Percentiles rank a stretch among this genome's conserved stretches.
phyloP scores from a whole-genome alignment of 2,797 vertebrate species.

The Aldrovandia affinis region DNA sequence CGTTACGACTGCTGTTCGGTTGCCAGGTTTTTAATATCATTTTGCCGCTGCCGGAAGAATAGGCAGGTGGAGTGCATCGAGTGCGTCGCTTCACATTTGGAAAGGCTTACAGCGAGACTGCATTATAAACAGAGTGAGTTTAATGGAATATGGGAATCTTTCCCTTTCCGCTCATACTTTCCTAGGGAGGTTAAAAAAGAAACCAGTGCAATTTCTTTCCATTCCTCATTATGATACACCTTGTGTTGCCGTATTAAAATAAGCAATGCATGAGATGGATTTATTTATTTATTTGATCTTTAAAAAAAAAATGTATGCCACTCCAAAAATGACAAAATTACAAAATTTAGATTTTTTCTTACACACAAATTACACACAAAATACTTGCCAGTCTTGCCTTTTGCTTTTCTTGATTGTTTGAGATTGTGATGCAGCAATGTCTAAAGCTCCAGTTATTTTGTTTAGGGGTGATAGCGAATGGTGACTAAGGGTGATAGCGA shows the following conservation, averaged over 20 bases:
- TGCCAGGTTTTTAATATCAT: constrained; percentile 18
- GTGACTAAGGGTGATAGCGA: not conserved
- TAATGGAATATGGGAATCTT: not conserved
- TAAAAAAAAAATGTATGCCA: not conserved
- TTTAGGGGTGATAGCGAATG: too few relatives aligned
- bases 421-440: not conserved
- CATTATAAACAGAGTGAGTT: constrained; percentile 25
- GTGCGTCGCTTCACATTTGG: constrained; percentile 36
- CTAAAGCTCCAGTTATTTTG: not conserved
- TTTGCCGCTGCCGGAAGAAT: constrained; percentile 41
- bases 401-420: not conserved
- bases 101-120: constrained; percentile 41
- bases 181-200: not conserved
- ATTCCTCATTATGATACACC: constrained; percentile 26
- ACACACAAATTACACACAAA: too few relatives aligned
- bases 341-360: too few relatives aligned
- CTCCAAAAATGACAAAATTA: too few relatives aligned
- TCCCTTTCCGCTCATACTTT: constrained; percentile 2
- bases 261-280: not conserved
- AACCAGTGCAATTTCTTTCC: constrained; percentile 26
- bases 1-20: constrained; percentile 14
- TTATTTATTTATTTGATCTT: not conserved
- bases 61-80: constrained; percentile 43
- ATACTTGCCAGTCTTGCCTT: not conserved
- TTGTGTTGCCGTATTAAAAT: not conserved